phyloP scores from a whole-genome alignment of 2,797 vertebrate genomes.

The Lepus oiostolus region DNA sequence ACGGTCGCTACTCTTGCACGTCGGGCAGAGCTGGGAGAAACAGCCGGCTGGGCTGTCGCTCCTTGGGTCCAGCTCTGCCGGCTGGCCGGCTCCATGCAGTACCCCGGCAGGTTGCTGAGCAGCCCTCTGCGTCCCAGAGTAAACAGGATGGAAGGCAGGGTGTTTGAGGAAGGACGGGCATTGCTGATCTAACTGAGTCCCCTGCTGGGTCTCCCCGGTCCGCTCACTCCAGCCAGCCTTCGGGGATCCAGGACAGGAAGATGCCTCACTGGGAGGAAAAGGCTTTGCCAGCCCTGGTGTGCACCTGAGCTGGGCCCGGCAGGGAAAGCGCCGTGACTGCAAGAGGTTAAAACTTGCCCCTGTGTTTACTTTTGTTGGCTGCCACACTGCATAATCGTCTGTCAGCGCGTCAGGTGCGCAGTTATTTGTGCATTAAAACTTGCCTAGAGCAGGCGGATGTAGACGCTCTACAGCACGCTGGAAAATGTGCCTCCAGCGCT shows the following conservation, averaged over 20 bases:
- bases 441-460: constrained; percentile 90
- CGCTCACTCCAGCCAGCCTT: constrained; percentile 41
- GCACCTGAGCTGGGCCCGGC: constrained; percentile 66
- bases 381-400: constrained; percentile 90
- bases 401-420: constrained; percentile 92
- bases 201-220: constrained; percentile 76
- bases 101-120: neutral
- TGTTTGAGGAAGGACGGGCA: neutral
- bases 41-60: neutral
- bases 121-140: neutral
- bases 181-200: neutral
- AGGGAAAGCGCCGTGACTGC: constrained; percentile 81
- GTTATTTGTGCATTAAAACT: constrained; percentile 93
- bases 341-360: constrained; percentile 90
- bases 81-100: neutral
- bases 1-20: neutral
- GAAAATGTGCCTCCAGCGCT: constrained; percentile 89
- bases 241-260: constrained; percentile 38
- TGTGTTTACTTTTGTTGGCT: constrained; percentile 89
- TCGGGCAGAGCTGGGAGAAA: neutral
- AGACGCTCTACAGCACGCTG: constrained; percentile 89
- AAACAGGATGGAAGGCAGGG: constrained; percentile 73
- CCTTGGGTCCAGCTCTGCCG: neutral
- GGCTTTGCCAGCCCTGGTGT: constrained; percentile 28
- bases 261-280: constrained; percentile 7